Conservation (phyloP, 1,140 invertebrate genomes). For the Phymorhynchus buccinoides region DNA sequence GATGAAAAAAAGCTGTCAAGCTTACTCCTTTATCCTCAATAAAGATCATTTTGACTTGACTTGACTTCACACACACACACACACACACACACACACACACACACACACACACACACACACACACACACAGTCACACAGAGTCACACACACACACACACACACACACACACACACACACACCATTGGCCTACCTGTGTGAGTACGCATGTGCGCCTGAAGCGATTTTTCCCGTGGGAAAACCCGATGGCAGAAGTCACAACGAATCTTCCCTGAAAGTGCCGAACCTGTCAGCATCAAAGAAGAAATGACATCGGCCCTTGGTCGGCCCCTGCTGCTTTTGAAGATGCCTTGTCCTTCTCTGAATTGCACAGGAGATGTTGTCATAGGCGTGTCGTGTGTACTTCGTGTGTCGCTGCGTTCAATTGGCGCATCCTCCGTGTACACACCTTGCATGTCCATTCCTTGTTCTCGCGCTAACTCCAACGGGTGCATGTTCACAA, state of each 20-base stretch:
- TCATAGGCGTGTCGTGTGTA: background rate
- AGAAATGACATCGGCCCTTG: slow-evolving; percentile 82
- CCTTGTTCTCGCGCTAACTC: slow-evolving; percentile 32
- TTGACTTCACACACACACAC: background rate
- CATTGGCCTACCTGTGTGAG: slow-evolving; percentile 81
- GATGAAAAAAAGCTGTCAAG: too few species aligned
- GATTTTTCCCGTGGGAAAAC: slow-evolving; percentile 88
- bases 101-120: background rate
- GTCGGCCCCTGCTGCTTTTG: slow-evolving; percentile 76
- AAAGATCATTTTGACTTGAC: too few species aligned
- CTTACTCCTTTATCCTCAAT: too few species aligned
- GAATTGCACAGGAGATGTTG: background rate
- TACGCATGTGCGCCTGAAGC: slow-evolving; percentile 84
- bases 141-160: background rate
- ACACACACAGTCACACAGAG: background rate
- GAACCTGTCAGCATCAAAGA: slow-evolving; percentile 83
- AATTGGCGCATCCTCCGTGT: background rate
- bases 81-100: background rate
- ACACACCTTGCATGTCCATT: background rate
- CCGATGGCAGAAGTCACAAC: slow-evolving; percentile 82
- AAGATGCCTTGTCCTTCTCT: slow-evolving; percentile 31
- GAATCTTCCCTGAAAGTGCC: slow-evolving; percentile 82
- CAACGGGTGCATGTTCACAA: slow-evolving; percentile 51
- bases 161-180: background rate
- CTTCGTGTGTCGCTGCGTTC: too few species aligned